These are phyloP conservation scores for Anarrhichthys ocellatus DNA, from an alignment of 2,113 vertebrate genomes.

Conservation along the genomic window DNA sequence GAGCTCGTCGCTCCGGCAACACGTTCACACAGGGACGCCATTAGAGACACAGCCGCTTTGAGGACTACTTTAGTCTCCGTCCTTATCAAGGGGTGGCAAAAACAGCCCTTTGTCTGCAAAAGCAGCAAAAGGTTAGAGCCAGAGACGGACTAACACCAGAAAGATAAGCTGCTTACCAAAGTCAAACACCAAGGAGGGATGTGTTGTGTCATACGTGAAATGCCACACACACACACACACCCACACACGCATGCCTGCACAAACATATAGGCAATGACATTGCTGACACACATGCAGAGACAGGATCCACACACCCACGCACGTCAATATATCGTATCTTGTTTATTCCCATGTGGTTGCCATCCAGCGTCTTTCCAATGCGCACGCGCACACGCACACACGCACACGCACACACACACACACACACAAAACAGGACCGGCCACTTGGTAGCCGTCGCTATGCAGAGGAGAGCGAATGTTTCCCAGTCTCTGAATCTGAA, in stretches of 20 bases:
- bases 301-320: conserved; percentile 16
- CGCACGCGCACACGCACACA: conserved; percentile 21
- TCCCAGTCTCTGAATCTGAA: conserved; percentile 38
- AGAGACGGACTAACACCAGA: conserved; percentile 72
- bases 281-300: conserved; percentile 21
- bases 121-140: conserved; percentile 77
- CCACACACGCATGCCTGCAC: conserved; percentile 29
- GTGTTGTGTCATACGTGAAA: conserved; percentile 73
- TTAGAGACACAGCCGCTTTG: conserved; percentile 69
- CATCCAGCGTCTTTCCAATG: conserved; percentile 27
- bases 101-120: conserved; percentile 71
- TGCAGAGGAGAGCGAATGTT: conserved; percentile 53
- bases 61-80: conserved; percentile 77
- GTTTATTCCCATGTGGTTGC: conserved; percentile 47
- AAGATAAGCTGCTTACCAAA: conserved; percentile 80
- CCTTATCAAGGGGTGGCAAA: conserved; percentile 70
- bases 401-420: conserved; percentile 36
- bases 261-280: conserved; percentile 19
- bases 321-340: conserved; percentile 16
- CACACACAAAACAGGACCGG: conserved; percentile 36
- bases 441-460: conserved; percentile 67
- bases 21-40: conserved; percentile 64
- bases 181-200: conserved; percentile 77
- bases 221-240: conserved; percentile 38
- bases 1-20: conserved; percentile 72